phyloP scores from a whole-genome alignment of 2,888 invertebrate species.

The Lamellibrachia columna region DNA sequence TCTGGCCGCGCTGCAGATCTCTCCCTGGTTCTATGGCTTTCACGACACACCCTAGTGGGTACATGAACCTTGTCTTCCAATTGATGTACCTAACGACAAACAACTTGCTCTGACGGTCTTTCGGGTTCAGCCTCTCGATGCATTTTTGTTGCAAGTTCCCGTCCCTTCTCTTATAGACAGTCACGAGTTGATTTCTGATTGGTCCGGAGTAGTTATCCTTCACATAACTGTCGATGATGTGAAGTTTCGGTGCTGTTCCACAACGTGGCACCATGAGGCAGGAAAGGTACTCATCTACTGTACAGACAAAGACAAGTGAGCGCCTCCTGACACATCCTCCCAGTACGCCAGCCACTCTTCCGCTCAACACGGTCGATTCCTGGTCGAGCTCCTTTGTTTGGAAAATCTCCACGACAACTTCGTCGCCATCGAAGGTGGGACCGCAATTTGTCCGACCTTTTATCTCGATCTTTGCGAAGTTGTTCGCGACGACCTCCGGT shows the following conservation, averaged over 20 bases:
- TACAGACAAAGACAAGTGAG: slow-evolving; percentile 23
- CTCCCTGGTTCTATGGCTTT: slow-evolving; percentile 23
- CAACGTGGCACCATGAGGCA: slow-evolving; percentile 23
- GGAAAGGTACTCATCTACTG: slow-evolving; percentile 19
- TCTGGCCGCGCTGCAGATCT: not conserved
- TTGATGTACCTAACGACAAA: slow-evolving; percentile 27
- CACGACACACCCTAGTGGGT: slow-evolving; percentile 26
- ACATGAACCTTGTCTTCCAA: slow-evolving; percentile 19
- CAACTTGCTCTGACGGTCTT: slow-evolving; percentile 18
- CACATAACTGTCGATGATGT: slow-evolving; percentile 17
- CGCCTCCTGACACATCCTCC: not conserved
- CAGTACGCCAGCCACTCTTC: slow-evolving; percentile 26
- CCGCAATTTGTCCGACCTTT: slow-evolving; percentile 37
- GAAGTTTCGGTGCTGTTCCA: slow-evolving; percentile 24
- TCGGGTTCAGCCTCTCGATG: not conserved
- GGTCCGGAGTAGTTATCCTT: not conserved
- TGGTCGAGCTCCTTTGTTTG: slow-evolving; percentile 19
- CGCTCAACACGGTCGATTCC: not conserved
- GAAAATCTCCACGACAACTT: slow-evolving; percentile 32
- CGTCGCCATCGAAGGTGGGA: slow-evolving; percentile 34
- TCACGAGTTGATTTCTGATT: not conserved
- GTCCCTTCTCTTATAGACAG: not conserved
- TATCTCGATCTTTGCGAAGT: slow-evolving; percentile 65
- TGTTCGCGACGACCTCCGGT: slow-evolving; percentile 20
- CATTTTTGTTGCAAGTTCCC: not conserved